Conservation (phyloP, 2,888 invertebrate species). For the Athripsodes cinereus region DNA sequence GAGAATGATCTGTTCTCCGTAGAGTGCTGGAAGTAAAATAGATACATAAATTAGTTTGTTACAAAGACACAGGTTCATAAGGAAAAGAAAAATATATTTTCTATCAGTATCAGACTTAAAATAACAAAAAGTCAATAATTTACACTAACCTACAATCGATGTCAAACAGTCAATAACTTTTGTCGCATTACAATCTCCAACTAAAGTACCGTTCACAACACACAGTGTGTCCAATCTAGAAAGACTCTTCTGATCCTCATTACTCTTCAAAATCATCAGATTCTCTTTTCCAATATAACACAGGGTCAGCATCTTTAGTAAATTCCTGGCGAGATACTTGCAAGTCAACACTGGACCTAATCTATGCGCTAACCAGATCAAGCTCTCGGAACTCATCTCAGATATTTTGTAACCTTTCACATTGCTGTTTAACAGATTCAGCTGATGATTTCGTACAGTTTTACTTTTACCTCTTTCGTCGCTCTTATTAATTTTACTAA, state of each 20-base stretch:
- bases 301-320: constrained; percentile 87
- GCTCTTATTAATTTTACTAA: constrained; percentile 7
- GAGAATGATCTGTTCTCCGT: constrained; percentile 82
- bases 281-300: constrained; percentile 87
- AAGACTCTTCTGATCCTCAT: neutral
- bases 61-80: too few relatives aligned
- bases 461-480: neutral
- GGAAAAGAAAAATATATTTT: too few relatives aligned
- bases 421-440: constrained; percentile 8
- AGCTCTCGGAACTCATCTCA: constrained; percentile 80
- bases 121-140: too few relatives aligned
- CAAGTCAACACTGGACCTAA: constrained; percentile 93
- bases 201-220: constrained; percentile 58
- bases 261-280: constrained; percentile 43
- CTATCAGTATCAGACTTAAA: too few relatives aligned
- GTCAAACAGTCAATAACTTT: constrained; percentile 89
- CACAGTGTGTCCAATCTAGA: constrained; percentile 52
- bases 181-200: constrained; percentile 74
- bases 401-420: constrained; percentile 59
- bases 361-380: constrained; percentile 88
- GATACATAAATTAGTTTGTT: too few relatives aligned
- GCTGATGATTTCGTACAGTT: neutral
- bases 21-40: constrained; percentile 57
- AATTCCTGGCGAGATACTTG: constrained; percentile 81
- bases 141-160: constrained; percentile 73